These are phyloP conservation scores for Spheniscus humboldti DNA, from an alignment of 2,797 vertebrate species.

Conservation along the genomic window DNA sequence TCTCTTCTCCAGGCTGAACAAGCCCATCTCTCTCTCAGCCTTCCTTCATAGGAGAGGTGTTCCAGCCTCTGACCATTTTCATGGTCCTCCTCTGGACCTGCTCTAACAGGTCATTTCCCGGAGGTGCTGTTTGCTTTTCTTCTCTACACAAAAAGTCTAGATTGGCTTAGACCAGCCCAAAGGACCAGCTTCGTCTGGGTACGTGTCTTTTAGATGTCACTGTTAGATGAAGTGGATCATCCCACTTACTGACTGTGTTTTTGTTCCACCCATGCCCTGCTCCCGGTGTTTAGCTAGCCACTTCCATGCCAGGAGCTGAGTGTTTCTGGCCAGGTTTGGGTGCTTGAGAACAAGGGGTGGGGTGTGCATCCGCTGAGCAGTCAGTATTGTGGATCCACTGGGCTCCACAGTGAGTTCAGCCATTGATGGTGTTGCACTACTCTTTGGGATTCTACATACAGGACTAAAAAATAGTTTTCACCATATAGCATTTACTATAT, in stretches of 20 bases:
- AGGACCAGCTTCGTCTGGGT: background rate
- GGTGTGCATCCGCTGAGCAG: background rate
- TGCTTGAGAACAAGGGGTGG: background rate
- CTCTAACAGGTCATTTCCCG: background rate
- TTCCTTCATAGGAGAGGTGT: background rate
- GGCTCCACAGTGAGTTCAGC: background rate
- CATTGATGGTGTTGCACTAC: background rate
- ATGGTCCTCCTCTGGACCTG: background rate
- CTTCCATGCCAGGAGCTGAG: background rate
- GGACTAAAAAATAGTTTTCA: background rate
- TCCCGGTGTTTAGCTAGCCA: background rate
- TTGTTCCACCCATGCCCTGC: background rate
- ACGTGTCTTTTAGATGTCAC: background rate
- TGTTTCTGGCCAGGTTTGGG: background rate
- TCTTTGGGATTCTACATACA: background rate
- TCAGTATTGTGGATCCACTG: background rate
- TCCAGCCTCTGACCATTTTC: background rate
- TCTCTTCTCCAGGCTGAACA: background rate
- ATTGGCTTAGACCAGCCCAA: background rate
- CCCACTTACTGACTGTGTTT: background rate
- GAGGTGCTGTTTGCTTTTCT: background rate
- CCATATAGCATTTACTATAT: accelerated
- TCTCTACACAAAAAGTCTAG: background rate
- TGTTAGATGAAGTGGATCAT: background rate
- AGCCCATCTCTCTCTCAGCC: background rate